phyloP scores from a whole-genome alignment of 2,113 vertebrate genomes.

The Pionites leucogaster region DNA sequence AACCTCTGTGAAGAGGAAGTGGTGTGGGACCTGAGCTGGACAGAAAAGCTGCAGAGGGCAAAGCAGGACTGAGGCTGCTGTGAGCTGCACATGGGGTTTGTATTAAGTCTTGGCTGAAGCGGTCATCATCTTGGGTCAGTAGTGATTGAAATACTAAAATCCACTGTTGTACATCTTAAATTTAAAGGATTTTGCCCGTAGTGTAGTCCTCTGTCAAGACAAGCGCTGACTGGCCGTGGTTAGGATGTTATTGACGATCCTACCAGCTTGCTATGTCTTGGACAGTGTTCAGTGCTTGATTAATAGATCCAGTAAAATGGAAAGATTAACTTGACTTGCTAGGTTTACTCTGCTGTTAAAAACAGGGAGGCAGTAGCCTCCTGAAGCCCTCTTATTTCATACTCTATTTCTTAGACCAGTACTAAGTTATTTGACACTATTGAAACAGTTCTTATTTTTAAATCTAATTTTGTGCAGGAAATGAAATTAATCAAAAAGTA shows the following conservation, averaged over 20 bases:
- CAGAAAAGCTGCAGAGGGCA: neutral
- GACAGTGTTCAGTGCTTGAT: neutral
- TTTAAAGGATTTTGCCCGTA: neutral
- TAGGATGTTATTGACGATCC: neutral
- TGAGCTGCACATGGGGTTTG: neutral
- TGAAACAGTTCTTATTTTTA: neutral
- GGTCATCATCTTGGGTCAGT: neutral
- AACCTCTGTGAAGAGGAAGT: neutral
- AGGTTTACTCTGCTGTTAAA: neutral
- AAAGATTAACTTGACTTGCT: neutral
- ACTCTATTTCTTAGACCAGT: neutral
- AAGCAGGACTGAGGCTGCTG: neutral
- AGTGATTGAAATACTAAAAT: neutral
- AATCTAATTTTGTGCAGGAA: slow-evolving; percentile 3
- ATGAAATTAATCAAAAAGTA: neutral
- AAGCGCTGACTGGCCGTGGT: neutral
- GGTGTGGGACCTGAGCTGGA: neutral
- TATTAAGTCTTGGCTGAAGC: neutral
- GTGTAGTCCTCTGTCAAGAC: neutral
- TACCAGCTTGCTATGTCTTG: neutral
- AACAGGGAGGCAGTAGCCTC: neutral
- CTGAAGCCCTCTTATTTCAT: neutral
- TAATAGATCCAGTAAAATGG: neutral
- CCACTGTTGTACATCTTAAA: neutral
- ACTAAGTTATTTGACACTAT: neutral